Base-by-base conservation (phyloP, 2,888 invertebrate genomes). In the Tetropium fuscum region DNA sequence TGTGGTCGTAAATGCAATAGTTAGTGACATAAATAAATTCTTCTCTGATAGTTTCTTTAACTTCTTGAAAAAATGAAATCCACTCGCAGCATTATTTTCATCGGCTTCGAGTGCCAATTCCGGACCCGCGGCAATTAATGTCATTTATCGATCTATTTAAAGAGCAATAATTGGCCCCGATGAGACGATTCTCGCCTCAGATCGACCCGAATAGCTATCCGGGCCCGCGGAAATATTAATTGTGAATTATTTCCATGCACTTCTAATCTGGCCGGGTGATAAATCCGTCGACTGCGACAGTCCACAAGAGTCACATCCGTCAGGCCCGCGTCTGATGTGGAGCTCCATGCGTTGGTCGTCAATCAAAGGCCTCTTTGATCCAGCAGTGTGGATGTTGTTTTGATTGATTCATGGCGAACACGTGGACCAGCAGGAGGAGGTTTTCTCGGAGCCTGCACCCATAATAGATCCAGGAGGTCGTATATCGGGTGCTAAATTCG, bases 361-460 rank as follows among this genome's bases (percentile, higher is more conserved):
- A 75, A 78, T 76, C 75, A 71, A 70, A 68, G 66, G 72, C 72
- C 66, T 66, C 78, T 78, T 79, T 79, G 78, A 78, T 78, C 76
- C 75, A 67, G 68, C 64, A 71, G 69, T 62, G 69, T 68, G 70
- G 67, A 71, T 71, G 69, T 69, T 64, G 71, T 66, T 71, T 73
- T 77, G 78, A 80, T 79, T 80, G 80, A 80, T 80, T 79, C 79
- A 80, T 80, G 70, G 75, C 75, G 64, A 74, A 78, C 80, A 80
- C 78, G 77, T 80, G 80, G 78, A 74, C 69, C 64, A 53, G 65
- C 27, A 41, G n/a, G n/a, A 36, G 49, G 49, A 48, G 38, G 27
- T 38, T 48, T 48, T 48, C 27, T 34, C 25, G 25, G 27, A 40
- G 40, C 40, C 40, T 40, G 51, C 10, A 51, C 51, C 51, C 27